Percentiles rank a stretch among this genome's conserved stretches.
These are phyloP conservation scores for Habropoda laboriosa DNA, from an alignment of 1,140 invertebrate species.

Conservation along the genomic window DNA sequence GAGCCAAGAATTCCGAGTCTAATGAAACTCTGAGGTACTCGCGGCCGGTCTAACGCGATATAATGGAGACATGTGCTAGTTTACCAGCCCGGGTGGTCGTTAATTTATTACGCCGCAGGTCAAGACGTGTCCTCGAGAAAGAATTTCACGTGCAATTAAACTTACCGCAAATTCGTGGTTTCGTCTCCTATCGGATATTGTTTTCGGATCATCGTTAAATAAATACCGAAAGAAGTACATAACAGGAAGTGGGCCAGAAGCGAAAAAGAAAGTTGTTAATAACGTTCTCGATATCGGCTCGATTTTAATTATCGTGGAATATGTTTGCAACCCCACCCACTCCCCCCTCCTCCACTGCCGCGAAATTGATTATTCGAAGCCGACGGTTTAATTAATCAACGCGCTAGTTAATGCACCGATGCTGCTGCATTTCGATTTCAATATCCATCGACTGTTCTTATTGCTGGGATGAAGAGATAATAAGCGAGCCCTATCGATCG, in stretches of 20 bases:
- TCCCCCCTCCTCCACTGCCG: no score
- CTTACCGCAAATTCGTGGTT: background rate
- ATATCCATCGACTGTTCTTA: background rate
- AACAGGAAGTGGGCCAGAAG: background rate
- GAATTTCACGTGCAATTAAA: conserved; percentile 33
- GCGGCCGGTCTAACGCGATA: background rate
- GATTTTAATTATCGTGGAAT: conserved; percentile 48
- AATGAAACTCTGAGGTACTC: conserved; percentile 60
- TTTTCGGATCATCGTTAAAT: conserved; percentile 7
- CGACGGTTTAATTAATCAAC: conserved; percentile 43
- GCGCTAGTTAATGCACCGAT: conserved; percentile 18
- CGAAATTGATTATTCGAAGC: conserved; percentile 37
- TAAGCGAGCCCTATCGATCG: background rate
- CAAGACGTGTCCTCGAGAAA: background rate
- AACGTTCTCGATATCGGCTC: conserved; percentile 25
- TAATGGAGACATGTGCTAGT: conserved; percentile 20
- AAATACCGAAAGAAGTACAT: background rate
- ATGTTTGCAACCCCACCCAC: conserved; percentile 27
- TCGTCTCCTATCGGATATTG: background rate
- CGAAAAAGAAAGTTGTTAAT: conserved; percentile 9
- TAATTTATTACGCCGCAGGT: conserved; percentile 26
- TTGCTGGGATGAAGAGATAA: background rate
- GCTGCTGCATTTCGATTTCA: background rate
- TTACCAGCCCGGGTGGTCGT: conserved; percentile 12
- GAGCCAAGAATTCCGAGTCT: conserved; percentile 30